Evolutionary conservation across 2,113 vertebrate species (phyloP).

Genomic region (Leucosticte australis): DNA sequence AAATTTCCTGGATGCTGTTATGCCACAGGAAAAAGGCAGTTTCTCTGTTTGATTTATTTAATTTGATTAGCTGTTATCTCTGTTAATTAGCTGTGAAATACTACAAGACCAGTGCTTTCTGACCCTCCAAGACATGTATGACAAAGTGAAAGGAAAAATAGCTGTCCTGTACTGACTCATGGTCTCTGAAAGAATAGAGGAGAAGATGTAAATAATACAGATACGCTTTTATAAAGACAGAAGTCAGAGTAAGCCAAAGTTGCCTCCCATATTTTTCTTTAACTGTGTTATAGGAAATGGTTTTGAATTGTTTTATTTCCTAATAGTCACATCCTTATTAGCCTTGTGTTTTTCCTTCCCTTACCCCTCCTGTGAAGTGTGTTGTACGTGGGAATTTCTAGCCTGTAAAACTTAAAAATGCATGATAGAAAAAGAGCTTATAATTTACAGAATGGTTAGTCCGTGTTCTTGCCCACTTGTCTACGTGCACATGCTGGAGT

Average conservation of each 20-base stretch:
- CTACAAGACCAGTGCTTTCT: background rate
- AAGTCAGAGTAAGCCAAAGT: conserved; percentile 8
- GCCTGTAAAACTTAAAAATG: background rate
- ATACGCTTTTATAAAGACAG: background rate
- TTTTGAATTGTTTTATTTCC: conserved; percentile 59
- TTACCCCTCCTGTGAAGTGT: background rate
- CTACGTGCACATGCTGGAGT: background rate
- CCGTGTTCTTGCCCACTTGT: accelerated
- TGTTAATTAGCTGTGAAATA: background rate
- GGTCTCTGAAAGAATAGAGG: background rate
- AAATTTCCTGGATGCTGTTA: background rate
- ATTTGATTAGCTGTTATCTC: background rate
- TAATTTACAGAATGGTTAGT: background rate
- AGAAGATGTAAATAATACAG: background rate
- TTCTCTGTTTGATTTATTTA: background rate
- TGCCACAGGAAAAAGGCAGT: background rate
- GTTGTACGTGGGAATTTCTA: conserved; percentile 6
- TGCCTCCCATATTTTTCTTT: conserved; percentile 51
- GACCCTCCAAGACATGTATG: background rate
- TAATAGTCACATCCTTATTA: conserved; percentile 59
- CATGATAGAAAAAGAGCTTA: background rate
- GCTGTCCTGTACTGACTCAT: background rate
- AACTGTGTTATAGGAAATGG: conserved; percentile 49
- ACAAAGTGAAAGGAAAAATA: background rate
- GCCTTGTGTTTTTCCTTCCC: conserved; percentile 4